These are phyloP conservation scores for Bovichtus diacanthus DNA, from an alignment of 2,797 vertebrate species.

Conservation along the genomic window DNA sequence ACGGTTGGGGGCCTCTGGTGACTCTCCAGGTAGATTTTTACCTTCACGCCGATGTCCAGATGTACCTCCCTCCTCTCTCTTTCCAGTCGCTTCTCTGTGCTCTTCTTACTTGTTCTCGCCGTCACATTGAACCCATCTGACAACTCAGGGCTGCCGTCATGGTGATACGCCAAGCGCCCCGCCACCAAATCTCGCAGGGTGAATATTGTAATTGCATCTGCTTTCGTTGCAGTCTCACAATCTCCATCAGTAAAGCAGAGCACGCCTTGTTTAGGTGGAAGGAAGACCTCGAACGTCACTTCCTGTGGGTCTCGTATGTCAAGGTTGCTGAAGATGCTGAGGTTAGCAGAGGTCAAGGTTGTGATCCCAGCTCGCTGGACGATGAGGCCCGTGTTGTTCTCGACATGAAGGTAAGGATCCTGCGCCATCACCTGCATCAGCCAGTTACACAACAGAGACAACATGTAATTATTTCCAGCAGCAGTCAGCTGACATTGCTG, in stretches of 20 bases:
- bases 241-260: conserved; percentile 80
- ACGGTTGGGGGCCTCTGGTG: conserved; percentile 83
- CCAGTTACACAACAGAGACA: background rate
- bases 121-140: conserved; percentile 89
- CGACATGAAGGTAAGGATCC: conserved; percentile 87
- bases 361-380: conserved; percentile 85
- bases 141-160: conserved; percentile 83
- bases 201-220: conserved; percentile 78
- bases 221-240: conserved; percentile 22
- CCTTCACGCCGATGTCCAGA: conserved; percentile 80
- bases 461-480: background rate
- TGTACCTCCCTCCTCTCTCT: conserved; percentile 67
- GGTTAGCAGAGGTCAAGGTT: conserved; percentile 82
- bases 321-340: conserved; percentile 90
- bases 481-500: background rate
- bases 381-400: conserved; percentile 90
- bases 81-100: conserved; percentile 28
- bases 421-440: conserved; percentile 88
- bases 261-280: conserved; percentile 85
- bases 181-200: conserved; percentile 86
- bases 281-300: conserved; percentile 84
- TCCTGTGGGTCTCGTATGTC: conserved; percentile 89
- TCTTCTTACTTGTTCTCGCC: conserved; percentile 75
- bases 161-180: conserved; percentile 84
- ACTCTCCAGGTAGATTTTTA: conserved; percentile 87